Evolutionary conservation across 2,113 vertebrate species (phyloP).

Genomic region (Pangasianodon hypophthalmus): DNA sequence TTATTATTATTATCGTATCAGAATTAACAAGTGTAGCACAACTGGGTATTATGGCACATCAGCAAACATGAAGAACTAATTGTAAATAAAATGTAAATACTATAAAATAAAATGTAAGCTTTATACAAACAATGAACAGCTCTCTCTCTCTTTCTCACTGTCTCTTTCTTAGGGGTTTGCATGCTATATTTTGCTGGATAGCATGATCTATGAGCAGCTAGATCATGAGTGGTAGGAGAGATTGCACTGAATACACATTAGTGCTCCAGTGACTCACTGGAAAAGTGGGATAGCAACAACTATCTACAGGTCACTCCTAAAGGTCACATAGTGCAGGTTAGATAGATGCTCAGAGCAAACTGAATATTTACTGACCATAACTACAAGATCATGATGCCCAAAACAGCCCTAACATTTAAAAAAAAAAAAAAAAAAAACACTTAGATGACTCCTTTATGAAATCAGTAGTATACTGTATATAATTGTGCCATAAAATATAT

Average conservation of each 20-base stretch:
- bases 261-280: neutral
- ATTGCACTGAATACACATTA: neutral
- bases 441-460: neutral
- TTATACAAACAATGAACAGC: too few relatives aligned
- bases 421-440: neutral
- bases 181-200: neutral
- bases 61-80: neutral
- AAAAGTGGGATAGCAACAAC: neutral
- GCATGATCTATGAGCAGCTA: neutral
- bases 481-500: neutral
- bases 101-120: neutral
- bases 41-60: neutral
- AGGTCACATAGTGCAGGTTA: conserved; percentile 27
- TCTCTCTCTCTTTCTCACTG: neutral
- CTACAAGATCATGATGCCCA: neutral
- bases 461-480: neutral
- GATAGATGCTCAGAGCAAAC: neutral
- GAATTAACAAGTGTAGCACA: conserved; percentile 5
- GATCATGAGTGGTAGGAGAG: neutral
- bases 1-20: neutral
- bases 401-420: neutral
- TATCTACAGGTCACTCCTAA: neutral
- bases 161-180: neutral
- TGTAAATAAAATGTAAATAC: neutral
- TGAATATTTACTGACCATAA: neutral